Base-by-base conservation (phyloP, 2,113 vertebrate genomes). In the Tonatia bakeri region DNA sequence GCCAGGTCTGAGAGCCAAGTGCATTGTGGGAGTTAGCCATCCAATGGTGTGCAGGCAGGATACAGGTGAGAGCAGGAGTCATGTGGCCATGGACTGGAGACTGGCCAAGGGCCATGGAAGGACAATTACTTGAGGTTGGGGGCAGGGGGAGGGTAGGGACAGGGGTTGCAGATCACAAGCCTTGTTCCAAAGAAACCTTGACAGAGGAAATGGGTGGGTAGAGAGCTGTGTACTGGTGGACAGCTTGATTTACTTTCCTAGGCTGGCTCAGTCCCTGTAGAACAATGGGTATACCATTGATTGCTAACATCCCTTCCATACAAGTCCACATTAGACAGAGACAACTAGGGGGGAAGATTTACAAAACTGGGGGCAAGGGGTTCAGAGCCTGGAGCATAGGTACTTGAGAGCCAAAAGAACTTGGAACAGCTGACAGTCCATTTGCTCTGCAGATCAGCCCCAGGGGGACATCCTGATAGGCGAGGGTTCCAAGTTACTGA, bases 341-440 rank as follows among this genome's bases (percentile, higher is more conserved):
- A 6, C 2, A 14, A 22, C 13, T 7, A 3, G 4, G 16, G 16
- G 13, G 20, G 7, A 11, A 79, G 76, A 22, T 22, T 54, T 38
- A 33, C 5, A 50, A 43, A 72, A 33, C 2, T 16, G 3, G 43
- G 65, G 69, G 7, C 50, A 64, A 33, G 16, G 12, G 10, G 15
- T 8, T 45, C 26, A 26, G 45, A 22, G 14, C 50, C 56, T 79
- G 36, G 59, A 79, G 73, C 64, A 79, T 50, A 26, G 36, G 22
- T 38, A 17, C 61, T 81, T 14, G 36, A 83, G 88, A 96, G 85
- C 77, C 61, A 82, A 50, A 89, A 94, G 75, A 87, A 92, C 52
- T 38, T 54, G 69, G 77, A 96, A 82, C 22, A 52, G 59, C 87
- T 64, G 45, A 70, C 72, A 45, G 54, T 45, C 86, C 73, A 79